Base-by-base conservation (phyloP, 2,113 vertebrate genomes). In the Grus americana region DNA sequence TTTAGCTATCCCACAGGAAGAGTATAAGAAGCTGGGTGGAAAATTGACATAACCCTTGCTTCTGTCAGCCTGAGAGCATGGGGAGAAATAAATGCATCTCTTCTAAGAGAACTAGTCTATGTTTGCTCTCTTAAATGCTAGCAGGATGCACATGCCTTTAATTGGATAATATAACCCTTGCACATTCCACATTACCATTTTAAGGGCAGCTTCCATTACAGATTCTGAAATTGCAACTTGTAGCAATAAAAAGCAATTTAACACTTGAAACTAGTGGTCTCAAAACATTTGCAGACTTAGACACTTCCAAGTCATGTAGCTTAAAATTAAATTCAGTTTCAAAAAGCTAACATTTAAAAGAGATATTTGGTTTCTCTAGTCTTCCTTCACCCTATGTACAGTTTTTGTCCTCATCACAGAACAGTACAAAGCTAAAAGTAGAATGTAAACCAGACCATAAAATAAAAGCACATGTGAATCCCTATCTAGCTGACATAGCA, bases 161-260 rank as follows among this genome's bases (percentile, higher is more conserved):
- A 74, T 10, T 59, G 58, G 22, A 54, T 83, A 83, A 70, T 24
- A 19, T 38, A 79, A 74, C 14, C 36, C 59, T 83, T 92, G 32
- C 15, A 75, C 26, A 27, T 75, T 59, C 44, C 32, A 55, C 47
- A 76, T 65, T 67, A 68, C 29, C 42, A 42, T 76, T 88, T 73
- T 74, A 88, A 83, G 50, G n/a, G 15, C n/a, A 86, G 49, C 12
- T 90, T 32, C 32, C 16, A 55, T 90, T 81, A 52, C 52, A 36
- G 40, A 71, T 67, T 86, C 75, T 74, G 30, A 80, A 62, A 11
- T 29, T 86, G 52, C 36, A 88, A 78, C 9, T 78, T 78, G 16
- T 50, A 84, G 38, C 42, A 94, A 92, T 94, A 67, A 88, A 94
- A 92, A 78, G 2, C 19, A 92, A 74, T 78, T 73, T 90, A 88